Conservation (phyloP, 2,888 invertebrate genomes). For the Prosopocoilus inquinatus region DNA sequence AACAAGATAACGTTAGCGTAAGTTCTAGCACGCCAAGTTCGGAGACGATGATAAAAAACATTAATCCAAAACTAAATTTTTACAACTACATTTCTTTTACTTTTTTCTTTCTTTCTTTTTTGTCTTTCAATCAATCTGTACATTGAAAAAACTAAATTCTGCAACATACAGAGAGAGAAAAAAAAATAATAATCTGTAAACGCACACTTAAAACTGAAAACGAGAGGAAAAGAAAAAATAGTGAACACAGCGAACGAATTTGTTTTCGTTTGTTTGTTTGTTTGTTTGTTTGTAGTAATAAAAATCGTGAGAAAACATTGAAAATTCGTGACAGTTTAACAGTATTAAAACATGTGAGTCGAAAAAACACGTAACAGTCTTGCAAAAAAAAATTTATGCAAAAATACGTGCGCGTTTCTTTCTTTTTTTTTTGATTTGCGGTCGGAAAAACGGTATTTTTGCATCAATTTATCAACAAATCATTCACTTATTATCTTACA, state of each 20-base stretch:
- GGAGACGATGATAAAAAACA: neutral
- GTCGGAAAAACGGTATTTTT: constrained; percentile 18
- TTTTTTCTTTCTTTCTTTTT: neutral
- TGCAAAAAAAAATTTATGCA: constrained; percentile 26
- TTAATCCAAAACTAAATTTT: neutral
- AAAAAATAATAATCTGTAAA: neutral
- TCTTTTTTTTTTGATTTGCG: too few species aligned
- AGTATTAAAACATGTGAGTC: neutral
- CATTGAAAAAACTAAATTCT: neutral
- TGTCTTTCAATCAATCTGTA: too few species aligned
- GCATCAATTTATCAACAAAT: constrained; percentile 23
- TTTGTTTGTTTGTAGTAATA: too few species aligned
- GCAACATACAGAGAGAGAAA: neutral
- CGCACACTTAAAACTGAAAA: neutral
- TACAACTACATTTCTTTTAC: neutral
- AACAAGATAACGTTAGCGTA: constrained; percentile 15
- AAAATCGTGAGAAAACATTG: constrained; percentile 4
- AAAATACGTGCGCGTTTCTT: constrained; percentile 15
- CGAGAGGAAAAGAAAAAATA: too few species aligned
- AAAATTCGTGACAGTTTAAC: constrained; percentile 13
- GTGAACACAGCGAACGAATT: too few species aligned
- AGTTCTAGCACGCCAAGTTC: neutral
- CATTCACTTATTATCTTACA: constrained; percentile 1
- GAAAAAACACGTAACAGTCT: constrained; percentile 3
- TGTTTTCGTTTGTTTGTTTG: too few species aligned